Percentiles rank a stretch among this genome's conserved stretches.
Conservation (phyloP, 2,888 invertebrate genomes). For the Mythimna vitellina region DNA sequence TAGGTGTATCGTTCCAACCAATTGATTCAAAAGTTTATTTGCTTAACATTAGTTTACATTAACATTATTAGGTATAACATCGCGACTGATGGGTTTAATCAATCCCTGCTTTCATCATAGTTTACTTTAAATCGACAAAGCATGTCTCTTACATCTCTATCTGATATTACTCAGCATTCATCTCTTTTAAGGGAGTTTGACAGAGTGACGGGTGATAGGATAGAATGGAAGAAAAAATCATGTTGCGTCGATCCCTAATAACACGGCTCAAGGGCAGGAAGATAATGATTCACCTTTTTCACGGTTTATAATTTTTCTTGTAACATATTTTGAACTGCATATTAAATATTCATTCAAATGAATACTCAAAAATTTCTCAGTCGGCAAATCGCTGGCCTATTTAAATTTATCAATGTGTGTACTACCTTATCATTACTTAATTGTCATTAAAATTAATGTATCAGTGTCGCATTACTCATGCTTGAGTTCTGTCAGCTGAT, state of each 20-base stretch:
- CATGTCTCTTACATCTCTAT: not conserved
- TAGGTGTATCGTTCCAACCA: not conserved
- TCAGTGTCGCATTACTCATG: conserved; percentile 51
- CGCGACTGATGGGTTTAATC: too few species aligned
- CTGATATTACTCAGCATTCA: too few species aligned
- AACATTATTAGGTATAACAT: too few species aligned
- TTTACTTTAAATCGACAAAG: not conserved
- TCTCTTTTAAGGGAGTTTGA: not conserved
- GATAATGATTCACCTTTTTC: not conserved
- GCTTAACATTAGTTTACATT: too few species aligned
- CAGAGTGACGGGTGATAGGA: too few species aligned
- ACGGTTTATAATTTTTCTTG: too few species aligned
- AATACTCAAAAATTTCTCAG: not conserved
- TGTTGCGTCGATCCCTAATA: too few species aligned
- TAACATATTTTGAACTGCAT: too few species aligned
- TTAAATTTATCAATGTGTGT: conserved; percentile 32
- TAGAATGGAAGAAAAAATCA: too few species aligned
- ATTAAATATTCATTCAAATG: not conserved
- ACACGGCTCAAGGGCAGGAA: too few species aligned
- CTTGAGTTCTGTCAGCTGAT: conserved; percentile 35
- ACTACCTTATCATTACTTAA: conserved; percentile 44
- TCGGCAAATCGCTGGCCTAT: conserved; percentile 30
- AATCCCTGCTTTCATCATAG: not conserved
- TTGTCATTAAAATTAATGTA: conserved; percentile 56
- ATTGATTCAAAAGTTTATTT: conserved; percentile 13